Evolutionary conservation across 2,113 vertebrate genomes (phyloP), one percentile per base, ranked within the genome.

Genomic region (Protobothrops mucrosquamatus): DNA sequence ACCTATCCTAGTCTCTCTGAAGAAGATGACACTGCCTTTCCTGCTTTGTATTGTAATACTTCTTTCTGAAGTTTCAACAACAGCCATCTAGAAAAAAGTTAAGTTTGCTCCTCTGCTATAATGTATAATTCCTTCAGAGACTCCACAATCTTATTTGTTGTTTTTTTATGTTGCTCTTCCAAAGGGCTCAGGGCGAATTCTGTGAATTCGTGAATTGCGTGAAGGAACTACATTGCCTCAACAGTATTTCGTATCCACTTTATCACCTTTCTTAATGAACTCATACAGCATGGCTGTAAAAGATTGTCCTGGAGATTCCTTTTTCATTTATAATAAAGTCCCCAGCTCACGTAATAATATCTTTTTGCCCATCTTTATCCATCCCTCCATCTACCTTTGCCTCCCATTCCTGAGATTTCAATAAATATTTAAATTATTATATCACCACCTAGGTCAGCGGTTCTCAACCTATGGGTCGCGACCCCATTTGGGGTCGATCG

Each of bases 391-490:
- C 61, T 52, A 48, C 93, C 94, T 94, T 39, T 3, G 93, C 92
- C 89, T 29, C 1, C 57, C 18, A 0, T 86, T 96, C 90, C 29
- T 69, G 89, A 26, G 56, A 57, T 89, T 48, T 87, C 92, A 46
- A 0, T 5, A 92, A 97, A 85, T 96, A 52, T 89, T 94, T 94
- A 90, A 95, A 96, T 96, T 91, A 85, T 86, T 93, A 12, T 95
- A 96, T 97, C 95, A 95, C 95, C 96, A 95, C 95, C 94, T 93
- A 94, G 96, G 93, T 95, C 95, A 97, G n/a, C n/a, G n/a, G n/a
- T n/a, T n/a, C n/a, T n/a, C n/a, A n/a, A n/a, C n/a, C n/a, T n/a
- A n/a, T n/a, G n/a, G n/a, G n/a, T n/a, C n/a, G n/a, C n/a, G n/a
- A n/a, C n/a, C n/a, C n/a, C n/a, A n/a, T n/a, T n/a, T n/a, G n/a